phyloP scores from a whole-genome alignment of 1,140 invertebrate genomes.

The Drosophila littoralis region DNA sequence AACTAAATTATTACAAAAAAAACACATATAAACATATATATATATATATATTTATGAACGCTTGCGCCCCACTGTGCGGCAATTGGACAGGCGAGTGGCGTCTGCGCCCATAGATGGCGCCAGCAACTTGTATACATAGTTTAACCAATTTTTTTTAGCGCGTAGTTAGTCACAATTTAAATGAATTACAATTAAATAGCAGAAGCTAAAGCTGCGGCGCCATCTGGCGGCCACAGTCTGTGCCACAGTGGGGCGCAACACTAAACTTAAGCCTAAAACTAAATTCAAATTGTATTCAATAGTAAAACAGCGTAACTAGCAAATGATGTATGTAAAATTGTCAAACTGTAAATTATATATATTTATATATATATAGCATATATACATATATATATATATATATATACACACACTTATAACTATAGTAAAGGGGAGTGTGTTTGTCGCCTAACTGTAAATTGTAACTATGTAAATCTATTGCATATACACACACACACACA shows the following conservation, averaged over 20 bases:
- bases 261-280: slow-evolving; percentile 25
- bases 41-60: neutral
- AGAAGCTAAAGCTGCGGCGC: slow-evolving; percentile 36
- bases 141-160: slow-evolving; percentile 63
- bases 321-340: slow-evolving; percentile 33
- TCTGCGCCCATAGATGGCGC: slow-evolving; percentile 29
- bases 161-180: slow-evolving; percentile 82
- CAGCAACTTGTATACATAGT: slow-evolving; percentile 35
- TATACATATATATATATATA: slow-evolving; percentile 7
- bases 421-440: slow-evolving; percentile 29
- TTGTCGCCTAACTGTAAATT: slow-evolving; percentile 51
- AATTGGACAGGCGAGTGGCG: neutral
- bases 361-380: neutral
- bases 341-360: slow-evolving; percentile 29
- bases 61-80: slow-evolving; percentile 26
- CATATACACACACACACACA: slow-evolving; percentile 28
- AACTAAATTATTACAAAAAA: slow-evolving; percentile 55
- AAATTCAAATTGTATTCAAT: slow-evolving; percentile 55
- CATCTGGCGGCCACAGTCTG: slow-evolving; percentile 18
- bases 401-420: slow-evolving; percentile 11
- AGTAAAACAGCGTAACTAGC: slow-evolving; percentile 27
- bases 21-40: slow-evolving; percentile 40
- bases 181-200: slow-evolving; percentile 56
- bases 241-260: neutral
- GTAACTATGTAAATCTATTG: slow-evolving; percentile 58